phyloP scores from a whole-genome alignment of 2,888 invertebrate genomes.

The Alentia gelatinosa region DNA sequence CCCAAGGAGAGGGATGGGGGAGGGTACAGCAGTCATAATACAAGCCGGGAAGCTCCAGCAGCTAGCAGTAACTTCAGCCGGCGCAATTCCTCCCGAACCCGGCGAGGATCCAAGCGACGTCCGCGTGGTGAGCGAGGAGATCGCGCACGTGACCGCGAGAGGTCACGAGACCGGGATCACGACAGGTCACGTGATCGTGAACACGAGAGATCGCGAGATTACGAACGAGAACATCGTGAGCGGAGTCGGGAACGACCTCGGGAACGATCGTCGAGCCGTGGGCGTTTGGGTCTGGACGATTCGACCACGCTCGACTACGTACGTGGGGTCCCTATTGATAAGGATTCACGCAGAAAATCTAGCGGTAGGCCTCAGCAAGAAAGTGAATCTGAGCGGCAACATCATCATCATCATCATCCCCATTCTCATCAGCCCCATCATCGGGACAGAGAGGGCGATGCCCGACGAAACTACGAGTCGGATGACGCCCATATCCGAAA shows the following conservation, averaged over 20 bases:
- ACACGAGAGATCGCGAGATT: not conserved
- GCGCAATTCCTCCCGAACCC: slow-evolving; percentile 33
- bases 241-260: slow-evolving; percentile 26
- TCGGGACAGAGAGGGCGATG: not conserved
- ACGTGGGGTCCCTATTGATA: slow-evolving; percentile 23
- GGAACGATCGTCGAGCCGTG: not conserved
- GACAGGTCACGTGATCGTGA: slow-evolving; percentile 22
- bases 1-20: not conserved
- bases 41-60: not conserved
- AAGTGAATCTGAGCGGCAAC: not conserved
- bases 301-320: slow-evolving; percentile 49
- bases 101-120: not conserved
- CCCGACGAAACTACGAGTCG: not conserved
- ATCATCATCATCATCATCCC: not conserved
- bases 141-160: not conserved
- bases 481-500: not conserved
- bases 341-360: not conserved
- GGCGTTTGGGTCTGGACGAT: slow-evolving; percentile 46
- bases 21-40: not conserved
- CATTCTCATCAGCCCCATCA: not conserved
- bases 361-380: not conserved
- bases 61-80: not conserved
- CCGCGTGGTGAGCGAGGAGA: not conserved
- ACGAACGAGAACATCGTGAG: no score
- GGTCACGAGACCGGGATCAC: not conserved